A percentile compares a stretch with the other conserved stretches of the same genome.
phyloP scores from a whole-genome alignment of 2,888 invertebrate species.

The Diaphora mendica region DNA sequence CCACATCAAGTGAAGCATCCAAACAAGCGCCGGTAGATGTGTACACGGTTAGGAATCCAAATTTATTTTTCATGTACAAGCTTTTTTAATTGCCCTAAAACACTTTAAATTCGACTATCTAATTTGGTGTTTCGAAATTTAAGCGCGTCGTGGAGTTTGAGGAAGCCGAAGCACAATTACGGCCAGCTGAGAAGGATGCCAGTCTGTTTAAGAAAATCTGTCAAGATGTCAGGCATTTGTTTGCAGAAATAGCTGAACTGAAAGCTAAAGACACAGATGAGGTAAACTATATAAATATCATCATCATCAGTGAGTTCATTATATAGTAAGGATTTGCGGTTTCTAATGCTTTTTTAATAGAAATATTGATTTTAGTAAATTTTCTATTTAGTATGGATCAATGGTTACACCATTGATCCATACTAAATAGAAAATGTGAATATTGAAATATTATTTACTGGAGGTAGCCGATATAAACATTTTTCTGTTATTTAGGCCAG shows the following conservation, averaged over 20 bases:
- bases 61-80: background rate
- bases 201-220: conserved; percentile 89
- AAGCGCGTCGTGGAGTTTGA: conserved; percentile 91
- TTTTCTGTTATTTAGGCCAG: conserved; percentile 75
- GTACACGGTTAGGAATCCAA: conserved; percentile 83
- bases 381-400: background rate
- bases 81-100: background rate
- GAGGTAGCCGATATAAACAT: background rate
- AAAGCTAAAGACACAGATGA: conserved; percentile 87
- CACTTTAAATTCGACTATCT: background rate
- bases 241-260: conserved; percentile 89
- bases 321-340: background rate
- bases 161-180: conserved; percentile 89
- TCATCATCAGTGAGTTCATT: background rate
- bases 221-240: conserved; percentile 88
- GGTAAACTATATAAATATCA: conserved; percentile 63
- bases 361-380: background rate
- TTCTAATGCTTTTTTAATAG: background rate
- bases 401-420: too few species aligned
- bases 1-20: conserved; percentile 66
- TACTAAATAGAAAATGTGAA: too few species aligned
- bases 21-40: conserved; percentile 85
- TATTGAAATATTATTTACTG: background rate
- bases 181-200: conserved; percentile 90
- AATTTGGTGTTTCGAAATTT: conserved; percentile 12